Conservation (phyloP, 2,888 invertebrate genomes). For the Harpalus rufipes region DNA sequence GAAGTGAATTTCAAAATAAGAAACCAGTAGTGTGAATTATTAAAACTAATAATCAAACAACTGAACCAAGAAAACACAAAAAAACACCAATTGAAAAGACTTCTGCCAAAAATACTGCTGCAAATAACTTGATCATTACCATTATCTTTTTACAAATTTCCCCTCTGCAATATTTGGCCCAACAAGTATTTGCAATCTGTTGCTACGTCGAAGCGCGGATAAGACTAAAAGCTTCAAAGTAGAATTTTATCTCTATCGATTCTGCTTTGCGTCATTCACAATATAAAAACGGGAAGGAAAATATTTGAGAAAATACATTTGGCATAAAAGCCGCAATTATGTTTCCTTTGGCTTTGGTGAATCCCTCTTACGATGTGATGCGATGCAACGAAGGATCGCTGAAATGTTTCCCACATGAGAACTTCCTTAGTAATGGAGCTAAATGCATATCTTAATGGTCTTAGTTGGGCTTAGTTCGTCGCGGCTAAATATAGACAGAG, state of each 20-base stretch:
- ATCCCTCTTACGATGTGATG: constrained; percentile 7
- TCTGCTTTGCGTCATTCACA: constrained; percentile 18
- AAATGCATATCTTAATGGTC: constrained; percentile 67
- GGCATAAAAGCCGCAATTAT: constrained; percentile 44
- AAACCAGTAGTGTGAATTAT: too few species aligned
- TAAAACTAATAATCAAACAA: too few species aligned
- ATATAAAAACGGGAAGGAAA: constrained; percentile 21
- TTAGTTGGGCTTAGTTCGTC: constrained; percentile 63
- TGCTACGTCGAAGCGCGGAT: background rate
- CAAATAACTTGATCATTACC: too few species aligned
- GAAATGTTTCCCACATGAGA: constrained; percentile 66
- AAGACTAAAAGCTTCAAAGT: constrained; percentile 21
- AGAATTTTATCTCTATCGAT: constrained; percentile 38
- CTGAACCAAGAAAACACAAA: too few species aligned
- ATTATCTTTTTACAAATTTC: too few species aligned
- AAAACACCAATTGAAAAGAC: too few species aligned
- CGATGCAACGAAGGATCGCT: constrained; percentile 54
- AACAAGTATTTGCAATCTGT: constrained; percentile 1
- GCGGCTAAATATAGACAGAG: constrained; percentile 66
- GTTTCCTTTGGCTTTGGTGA: constrained; percentile 9
- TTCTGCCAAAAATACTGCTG: too few species aligned
- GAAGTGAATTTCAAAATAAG: too few species aligned
- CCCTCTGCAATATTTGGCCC: background rate
- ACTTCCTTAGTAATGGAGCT: constrained; percentile 64
- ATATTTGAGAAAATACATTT: constrained; percentile 32